Percentiles rank a stretch among this genome's conserved stretches.
Conservation (phyloP, 2,797 vertebrate genomes). For the Ambastaia sidthimunki region DNA sequence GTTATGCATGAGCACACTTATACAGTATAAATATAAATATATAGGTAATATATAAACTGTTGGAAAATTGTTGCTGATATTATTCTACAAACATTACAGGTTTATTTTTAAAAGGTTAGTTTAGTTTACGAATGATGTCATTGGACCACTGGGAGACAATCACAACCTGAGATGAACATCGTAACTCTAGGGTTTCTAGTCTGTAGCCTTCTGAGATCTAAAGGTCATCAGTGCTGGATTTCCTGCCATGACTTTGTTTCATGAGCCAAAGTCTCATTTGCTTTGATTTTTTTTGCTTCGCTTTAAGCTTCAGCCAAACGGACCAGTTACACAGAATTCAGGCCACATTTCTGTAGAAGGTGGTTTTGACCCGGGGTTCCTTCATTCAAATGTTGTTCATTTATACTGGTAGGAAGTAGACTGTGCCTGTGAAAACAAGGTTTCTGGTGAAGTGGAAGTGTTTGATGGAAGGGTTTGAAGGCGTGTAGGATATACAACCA, state of each 20-base stretch:
- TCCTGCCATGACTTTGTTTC: conserved; percentile 64
- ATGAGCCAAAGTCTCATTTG: conserved; percentile 66
- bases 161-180: conserved; percentile 51
- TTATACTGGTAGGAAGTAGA: conserved; percentile 39
- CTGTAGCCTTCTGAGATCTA: conserved; percentile 48
- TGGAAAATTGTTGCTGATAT: not conserved
- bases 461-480: conserved; percentile 55
- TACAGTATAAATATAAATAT: too few relatives aligned
- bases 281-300: conserved; percentile 55
- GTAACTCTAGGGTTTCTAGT: conserved; percentile 34
- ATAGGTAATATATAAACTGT: too few relatives aligned
- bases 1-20: too few relatives aligned
- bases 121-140: not conserved
- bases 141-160: conserved; percentile 3
- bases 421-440: conserved; percentile 30
- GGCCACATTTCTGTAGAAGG: conserved; percentile 34
- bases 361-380: conserved; percentile 49
- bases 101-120: conserved; percentile 36
- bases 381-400: conserved; percentile 49
- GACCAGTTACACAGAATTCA: conserved; percentile 53
- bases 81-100: not conserved
- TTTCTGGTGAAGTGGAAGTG: conserved; percentile 41
- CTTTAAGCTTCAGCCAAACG: conserved; percentile 76
- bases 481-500: conserved; percentile 51
- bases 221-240: conserved; percentile 65